phyloP scores from a whole-genome alignment of 2,797 vertebrate species.

The Craterocephalus amniculus region DNA sequence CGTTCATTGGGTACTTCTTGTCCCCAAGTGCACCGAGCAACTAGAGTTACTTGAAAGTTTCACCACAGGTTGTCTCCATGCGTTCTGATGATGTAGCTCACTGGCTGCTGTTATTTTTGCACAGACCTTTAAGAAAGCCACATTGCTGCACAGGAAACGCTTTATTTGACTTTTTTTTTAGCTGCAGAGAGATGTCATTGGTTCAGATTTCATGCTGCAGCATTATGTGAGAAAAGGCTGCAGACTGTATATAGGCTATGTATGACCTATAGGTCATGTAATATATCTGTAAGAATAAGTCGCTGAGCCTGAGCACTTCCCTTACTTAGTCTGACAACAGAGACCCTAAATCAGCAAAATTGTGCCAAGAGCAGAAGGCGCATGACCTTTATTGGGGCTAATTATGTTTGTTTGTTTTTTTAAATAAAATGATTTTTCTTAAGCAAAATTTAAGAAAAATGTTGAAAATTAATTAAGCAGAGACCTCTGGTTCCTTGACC shows the following conservation, averaged over 20 bases:
- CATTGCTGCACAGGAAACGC: neutral
- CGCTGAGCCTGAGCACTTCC: too few relatives aligned
- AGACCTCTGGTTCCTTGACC: too few relatives aligned
- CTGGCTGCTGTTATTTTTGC: slow-evolving; percentile 6
- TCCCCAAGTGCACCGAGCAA: slow-evolving; percentile 70
- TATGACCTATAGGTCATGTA: neutral
- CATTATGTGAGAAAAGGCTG: neutral
- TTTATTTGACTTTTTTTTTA: neutral
- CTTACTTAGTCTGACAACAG: neutral
- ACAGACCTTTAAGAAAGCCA: slow-evolving; percentile 2
- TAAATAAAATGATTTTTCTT: too few relatives aligned
- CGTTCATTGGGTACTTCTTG: slow-evolving; percentile 77
- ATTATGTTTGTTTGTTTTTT: neutral
- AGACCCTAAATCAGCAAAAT: too few relatives aligned
- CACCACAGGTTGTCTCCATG: slow-evolving; percentile 61
- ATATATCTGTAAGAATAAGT: neutral
- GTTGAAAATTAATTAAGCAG: neutral
- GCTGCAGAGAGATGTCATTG: neutral
- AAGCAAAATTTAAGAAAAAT: too few relatives aligned
- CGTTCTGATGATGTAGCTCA: slow-evolving; percentile 51
- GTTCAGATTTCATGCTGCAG: neutral
- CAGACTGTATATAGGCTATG: neutral
- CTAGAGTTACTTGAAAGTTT: slow-evolving; percentile 72
- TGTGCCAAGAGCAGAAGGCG: too few relatives aligned
- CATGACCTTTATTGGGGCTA: neutral